phyloP scores from a whole-genome alignment of 2,113 vertebrate species.

The Platichthys stellatus region DNA sequence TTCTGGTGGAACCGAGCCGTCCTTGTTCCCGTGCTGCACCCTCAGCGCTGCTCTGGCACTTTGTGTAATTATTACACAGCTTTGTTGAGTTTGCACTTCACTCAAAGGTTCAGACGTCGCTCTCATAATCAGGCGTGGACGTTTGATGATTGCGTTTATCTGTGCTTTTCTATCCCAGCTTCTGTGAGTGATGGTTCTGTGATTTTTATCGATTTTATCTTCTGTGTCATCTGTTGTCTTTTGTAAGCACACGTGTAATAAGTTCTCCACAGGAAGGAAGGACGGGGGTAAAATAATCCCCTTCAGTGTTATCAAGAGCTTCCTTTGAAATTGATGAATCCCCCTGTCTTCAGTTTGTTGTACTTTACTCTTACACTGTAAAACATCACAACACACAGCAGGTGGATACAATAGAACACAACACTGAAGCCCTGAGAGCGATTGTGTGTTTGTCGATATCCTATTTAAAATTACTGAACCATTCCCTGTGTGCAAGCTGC shows the following conservation, averaged over 20 bases:
- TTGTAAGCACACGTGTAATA: constrained; percentile 4
- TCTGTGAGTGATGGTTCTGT: not conserved
- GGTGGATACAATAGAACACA: too few relatives aligned
- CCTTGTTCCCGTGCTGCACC: not conserved
- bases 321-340: too few relatives aligned
- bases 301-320: too few relatives aligned
- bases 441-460: too few relatives aligned
- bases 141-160: not conserved
- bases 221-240: not conserved
- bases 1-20: too few relatives aligned
- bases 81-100: not conserved
- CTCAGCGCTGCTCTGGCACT: not conserved
- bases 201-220: constrained; percentile 9
- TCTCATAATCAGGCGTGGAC: not conserved
- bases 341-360: too few relatives aligned
- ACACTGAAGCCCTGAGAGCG: too few relatives aligned
- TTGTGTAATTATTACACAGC: not conserved
- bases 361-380: too few relatives aligned
- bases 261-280: not conserved
- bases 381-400: too few relatives aligned
- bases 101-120: not conserved
- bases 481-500: too few relatives aligned
- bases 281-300: not conserved
- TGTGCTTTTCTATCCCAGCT: not conserved
- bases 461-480: too few relatives aligned